Evolutionary conservation across 2,113 vertebrate species (phyloP), one percentile per base, ranked within the genome.

Genomic region (Scomber japonicus): DNA sequence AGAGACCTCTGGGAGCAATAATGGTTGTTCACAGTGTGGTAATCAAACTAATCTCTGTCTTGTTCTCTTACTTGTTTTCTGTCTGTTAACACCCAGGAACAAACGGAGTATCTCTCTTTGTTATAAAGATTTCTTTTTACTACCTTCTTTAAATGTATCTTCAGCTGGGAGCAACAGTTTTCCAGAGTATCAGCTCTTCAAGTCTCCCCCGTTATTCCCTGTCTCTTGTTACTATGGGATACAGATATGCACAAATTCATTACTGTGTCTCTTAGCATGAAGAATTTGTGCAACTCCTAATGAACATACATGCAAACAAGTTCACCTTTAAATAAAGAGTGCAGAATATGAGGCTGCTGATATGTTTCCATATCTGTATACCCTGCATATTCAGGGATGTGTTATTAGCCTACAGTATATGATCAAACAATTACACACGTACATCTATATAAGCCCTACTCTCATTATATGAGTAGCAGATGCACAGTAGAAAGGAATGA

Each of bases 21-120:
- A 82, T 62, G 80, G 67, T 73, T 87, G 76, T 81, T 89, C 80
- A 82, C 74, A 27, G 55, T 63, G 88, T 66, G 72, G 82, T 79
- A 88, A 92, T 91, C 84, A 92, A 91, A 90, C 83, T 85, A 83
- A 88, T 88, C 82, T 81, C 72, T 79, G 80, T 85, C 82, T 87
- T 84, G 83, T 85, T 89, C 83, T 83, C 64, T 82, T 61, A 65
- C 65, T 86, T 82, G 73, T 81, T 88, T 85, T 76, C 76, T 80
- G 46, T 78, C 76, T 78, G 11, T 19, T 40, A 54, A 51, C 68
- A 74, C 65, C 55, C 53, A 8, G 59, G 63, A 59, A 57, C 71
- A 60, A 71, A 71, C 56, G 1, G 10, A 51, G 40, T 16, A 54
- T 54, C 53, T 78, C 53, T 72, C 66, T 71, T 61, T 78, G 68